Conservation (phyloP, 2,113 vertebrate species). For the Thamnophis sirtalis region DNA sequence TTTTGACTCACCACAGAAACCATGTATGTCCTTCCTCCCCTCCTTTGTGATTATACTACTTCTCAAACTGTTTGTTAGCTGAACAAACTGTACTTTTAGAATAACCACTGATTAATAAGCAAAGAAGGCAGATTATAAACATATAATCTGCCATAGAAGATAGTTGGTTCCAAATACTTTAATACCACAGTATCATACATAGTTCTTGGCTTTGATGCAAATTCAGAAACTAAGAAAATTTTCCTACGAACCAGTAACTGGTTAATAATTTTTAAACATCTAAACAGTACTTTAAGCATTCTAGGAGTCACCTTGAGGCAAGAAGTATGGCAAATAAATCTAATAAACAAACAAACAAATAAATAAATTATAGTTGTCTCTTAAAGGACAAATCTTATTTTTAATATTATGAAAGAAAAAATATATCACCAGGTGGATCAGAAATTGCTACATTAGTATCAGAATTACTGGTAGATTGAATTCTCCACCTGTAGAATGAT, state of each 20-base stretch:
- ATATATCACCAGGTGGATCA: background rate
- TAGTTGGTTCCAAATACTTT: background rate
- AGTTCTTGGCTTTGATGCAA: background rate
- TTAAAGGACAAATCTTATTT: background rate
- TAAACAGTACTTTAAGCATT: background rate
- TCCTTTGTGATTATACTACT: background rate
- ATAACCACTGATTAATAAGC: background rate
- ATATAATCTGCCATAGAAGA: background rate
- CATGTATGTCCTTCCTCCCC: conserved; percentile 15
- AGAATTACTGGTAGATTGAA: background rate
- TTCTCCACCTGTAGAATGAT: background rate
- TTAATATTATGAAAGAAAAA: background rate
- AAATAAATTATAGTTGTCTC: background rate
- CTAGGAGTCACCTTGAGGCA: background rate
- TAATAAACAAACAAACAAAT: background rate
- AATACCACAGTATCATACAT: background rate
- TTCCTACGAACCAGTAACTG: background rate
- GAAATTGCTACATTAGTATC: background rate
- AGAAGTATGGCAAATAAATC: background rate
- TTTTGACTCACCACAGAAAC: conserved; percentile 36
- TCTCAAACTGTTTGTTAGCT: conserved; percentile 6
- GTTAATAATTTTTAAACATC: background rate
- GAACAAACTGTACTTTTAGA: background rate
- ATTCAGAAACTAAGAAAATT: background rate
- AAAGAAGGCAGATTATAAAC: background rate